A percentile compares a stretch with the other conserved stretches of the same genome.
Conservation (phyloP, 2,113 vertebrate species). For the Amblyopsis rosae region DNA sequence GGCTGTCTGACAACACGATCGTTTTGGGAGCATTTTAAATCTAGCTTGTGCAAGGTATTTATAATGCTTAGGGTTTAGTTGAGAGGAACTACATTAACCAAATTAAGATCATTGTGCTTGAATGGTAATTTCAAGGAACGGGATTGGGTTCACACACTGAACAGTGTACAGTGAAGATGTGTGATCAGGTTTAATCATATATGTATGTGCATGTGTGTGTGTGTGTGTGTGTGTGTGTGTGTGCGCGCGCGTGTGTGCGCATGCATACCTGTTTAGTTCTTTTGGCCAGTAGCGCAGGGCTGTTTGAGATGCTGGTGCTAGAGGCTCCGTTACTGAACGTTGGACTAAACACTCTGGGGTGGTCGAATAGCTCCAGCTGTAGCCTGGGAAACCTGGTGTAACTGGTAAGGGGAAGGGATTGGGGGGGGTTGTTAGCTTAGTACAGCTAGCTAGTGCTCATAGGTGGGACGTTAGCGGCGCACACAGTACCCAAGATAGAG, state of each 20-base stretch:
- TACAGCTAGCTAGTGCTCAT: too few relatives aligned
- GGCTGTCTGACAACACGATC: too few relatives aligned
- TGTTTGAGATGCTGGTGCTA: slow-evolving; percentile 84
- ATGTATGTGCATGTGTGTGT: neutral
- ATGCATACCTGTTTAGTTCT: slow-evolving; percentile 93
- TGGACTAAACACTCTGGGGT: slow-evolving; percentile 82
- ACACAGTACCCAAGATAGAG: too few relatives aligned
- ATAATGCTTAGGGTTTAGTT: too few relatives aligned
- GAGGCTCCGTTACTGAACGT: slow-evolving; percentile 80
- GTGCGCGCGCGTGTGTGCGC: neutral
- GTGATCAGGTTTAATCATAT: neutral
- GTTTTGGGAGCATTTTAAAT: too few relatives aligned
- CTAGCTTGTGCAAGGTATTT: too few relatives aligned
- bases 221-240: neutral
- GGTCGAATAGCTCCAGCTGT: slow-evolving; percentile 88
- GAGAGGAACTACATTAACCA: neutral
- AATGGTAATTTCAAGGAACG: neutral
- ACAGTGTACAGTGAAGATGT: too few relatives aligned
- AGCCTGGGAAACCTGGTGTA: slow-evolving; percentile 90
- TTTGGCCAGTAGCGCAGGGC: slow-evolving; percentile 93
- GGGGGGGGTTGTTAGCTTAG: neutral
- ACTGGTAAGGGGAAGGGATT: slow-evolving; percentile 63
- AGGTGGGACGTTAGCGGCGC: too few relatives aligned
- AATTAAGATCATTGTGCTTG: neutral
- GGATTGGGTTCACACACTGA: too few relatives aligned